These are phyloP conservation scores for Lepidochitona cinerea DNA, from an alignment of 2,888 invertebrate genomes.

Conservation along the genomic window DNA sequence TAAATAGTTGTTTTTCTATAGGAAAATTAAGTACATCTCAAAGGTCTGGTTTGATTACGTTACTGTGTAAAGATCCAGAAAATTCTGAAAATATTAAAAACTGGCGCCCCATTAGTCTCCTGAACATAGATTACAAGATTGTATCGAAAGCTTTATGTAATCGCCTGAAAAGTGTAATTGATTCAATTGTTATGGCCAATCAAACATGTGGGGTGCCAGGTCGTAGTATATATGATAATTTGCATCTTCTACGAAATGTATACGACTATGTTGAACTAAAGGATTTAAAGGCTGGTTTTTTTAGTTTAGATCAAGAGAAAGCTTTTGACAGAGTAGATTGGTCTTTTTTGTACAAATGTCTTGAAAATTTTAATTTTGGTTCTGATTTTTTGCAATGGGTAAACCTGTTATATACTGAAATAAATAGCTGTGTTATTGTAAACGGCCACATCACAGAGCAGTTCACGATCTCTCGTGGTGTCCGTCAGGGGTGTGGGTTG, in stretches of 20 bases:
- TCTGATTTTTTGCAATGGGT: no score
- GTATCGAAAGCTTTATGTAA: no score
- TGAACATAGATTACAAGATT: no score
- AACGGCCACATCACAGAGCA: background rate
- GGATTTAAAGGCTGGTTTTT: constrained; percentile 27
- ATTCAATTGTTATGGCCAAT: no score
- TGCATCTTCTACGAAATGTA: constrained; percentile 31
- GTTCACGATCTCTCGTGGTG: constrained; percentile 6
- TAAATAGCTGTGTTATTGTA: background rate
- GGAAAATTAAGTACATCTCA: no score
- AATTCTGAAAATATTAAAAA: no score
- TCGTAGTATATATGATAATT: constrained; percentile 37
- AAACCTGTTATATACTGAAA: no score
- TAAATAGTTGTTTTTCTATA: no score
- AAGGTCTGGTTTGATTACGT: no score
- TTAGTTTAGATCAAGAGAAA: constrained; percentile 41
- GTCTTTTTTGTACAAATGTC: constrained; percentile 30
- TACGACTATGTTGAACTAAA: constrained; percentile 34
- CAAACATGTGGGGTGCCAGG: constrained; percentile 33
- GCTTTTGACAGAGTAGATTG: constrained; percentile 40
- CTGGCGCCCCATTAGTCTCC: no score
- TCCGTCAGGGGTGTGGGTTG: constrained; percentile 4
- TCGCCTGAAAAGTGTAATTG: no score
- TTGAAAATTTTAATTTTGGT: constrained; percentile 35
- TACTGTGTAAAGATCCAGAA: no score